Percentiles rank a stretch among this genome's conserved stretches.
Evolutionary conservation across 1,140 invertebrate species (phyloP).

Genomic region (Saccostrea cuccullata): DNA sequence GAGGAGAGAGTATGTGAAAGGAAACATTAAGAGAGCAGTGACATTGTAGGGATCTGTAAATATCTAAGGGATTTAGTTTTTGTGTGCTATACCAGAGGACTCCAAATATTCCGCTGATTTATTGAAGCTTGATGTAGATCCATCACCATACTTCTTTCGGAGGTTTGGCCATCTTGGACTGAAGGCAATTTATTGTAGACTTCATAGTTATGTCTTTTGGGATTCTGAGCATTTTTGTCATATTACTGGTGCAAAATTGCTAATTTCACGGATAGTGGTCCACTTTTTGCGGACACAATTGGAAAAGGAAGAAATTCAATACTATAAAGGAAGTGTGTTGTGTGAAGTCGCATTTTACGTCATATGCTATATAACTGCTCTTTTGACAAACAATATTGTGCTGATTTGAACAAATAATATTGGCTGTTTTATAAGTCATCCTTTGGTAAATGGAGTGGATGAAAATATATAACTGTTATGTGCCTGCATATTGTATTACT

Average conservation of each 20-base stretch:
- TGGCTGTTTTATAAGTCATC: constrained; percentile 1
- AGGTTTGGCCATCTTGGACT: background rate
- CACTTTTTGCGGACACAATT: background rate
- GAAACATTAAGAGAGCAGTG: background rate
- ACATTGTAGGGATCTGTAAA: background rate
- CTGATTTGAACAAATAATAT: background rate
- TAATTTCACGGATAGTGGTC: constrained; percentile 1
- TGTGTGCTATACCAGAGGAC: background rate
- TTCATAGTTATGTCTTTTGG: background rate
- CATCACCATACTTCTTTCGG: background rate
- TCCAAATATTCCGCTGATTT: no score
- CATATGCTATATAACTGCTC: background rate
- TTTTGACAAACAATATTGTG: background rate
- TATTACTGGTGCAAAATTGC: background rate
- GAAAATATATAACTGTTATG: background rate
- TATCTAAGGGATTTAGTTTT: background rate
- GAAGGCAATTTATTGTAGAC: background rate
- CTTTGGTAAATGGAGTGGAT: background rate
- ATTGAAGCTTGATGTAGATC: background rate
- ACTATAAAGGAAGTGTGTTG: no score
- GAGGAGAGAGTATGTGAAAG: background rate
- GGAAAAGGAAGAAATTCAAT: background rate
- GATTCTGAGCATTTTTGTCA: background rate
- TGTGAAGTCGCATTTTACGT: background rate
- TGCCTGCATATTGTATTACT: background rate